Evolutionary conservation across 2,888 invertebrate genomes (phyloP), one percentile per base, ranked within the genome.

Genomic region (Phalera bucephala): DNA sequence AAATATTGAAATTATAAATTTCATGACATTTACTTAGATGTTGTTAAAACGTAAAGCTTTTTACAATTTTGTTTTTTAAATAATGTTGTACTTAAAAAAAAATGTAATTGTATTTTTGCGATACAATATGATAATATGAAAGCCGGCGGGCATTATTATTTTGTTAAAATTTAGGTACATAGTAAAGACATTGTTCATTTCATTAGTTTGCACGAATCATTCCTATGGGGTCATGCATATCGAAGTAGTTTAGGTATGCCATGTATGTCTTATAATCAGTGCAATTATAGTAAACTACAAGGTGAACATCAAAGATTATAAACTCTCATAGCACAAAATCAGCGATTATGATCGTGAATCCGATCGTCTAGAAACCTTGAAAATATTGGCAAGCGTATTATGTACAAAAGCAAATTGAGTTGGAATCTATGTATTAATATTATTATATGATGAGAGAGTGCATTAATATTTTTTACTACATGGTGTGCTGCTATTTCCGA

Each of bases 201-300:
- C 81, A 79, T 80, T 90, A 90, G 89, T 88, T 91, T 91, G 91
- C 91, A 91, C 91, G 91, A 91, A 91, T 91, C 91, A 92, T 92
- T 91, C 92, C 91, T 81, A 64, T 68, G 68, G 80, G 82, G 75
- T 67, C 67, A 63, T 64, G 70, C 64, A 65, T 58, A 55, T 60
- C 61, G 71, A 70, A 73, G 57, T 58, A 52, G 57, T 46, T n/a
- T 14, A 7, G 14, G 9, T 3, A 19, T 19, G 29, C 29, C 19
- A 19, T 11, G 19, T 17, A 9, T n/a, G n/a, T n/a, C n/a, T n/a
- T n/a, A n/a, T n/a, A n/a, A n/a, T n/a, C n/a, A n/a, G n/a, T n/a
- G n/a, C n/a, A n/a, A n/a, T n/a, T n/a, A n/a, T n/a, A n/a, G n/a
- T n/a, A n/a, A n/a, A 11, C 4, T 25, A 45, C 47, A 48, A 48